Percentiles rank a stretch among this genome's conserved stretches.
Evolutionary conservation across 2,888 invertebrate genomes (phyloP).

Genomic region (Euplexia lucipara): DNA sequence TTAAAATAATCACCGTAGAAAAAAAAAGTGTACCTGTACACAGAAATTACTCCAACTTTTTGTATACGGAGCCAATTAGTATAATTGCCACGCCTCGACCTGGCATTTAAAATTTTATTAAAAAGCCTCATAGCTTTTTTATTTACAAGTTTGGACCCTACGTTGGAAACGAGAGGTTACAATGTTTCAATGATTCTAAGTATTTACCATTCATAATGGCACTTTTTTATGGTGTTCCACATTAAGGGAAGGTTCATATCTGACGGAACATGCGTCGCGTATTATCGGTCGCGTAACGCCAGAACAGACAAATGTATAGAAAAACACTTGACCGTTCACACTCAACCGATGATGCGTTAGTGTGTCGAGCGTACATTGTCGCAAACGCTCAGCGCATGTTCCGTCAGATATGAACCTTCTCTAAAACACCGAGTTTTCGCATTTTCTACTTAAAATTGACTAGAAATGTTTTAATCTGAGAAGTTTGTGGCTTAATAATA

Average conservation of each 20-base stretch:
- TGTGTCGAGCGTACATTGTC: no score
- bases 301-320: no score
- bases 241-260: no score
- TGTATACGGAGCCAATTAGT: conserved; percentile 47
- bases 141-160: conserved; percentile 43
- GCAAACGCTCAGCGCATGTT: no score
- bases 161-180: conserved; percentile 29
- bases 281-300: no score
- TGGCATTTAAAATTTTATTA: conserved; percentile 43
- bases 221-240: conserved; percentile 20
- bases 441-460: neutral
- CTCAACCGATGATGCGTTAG: no score
- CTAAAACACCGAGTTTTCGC: neutral
- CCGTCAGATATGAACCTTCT: no score
- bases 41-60: conserved; percentile 18
- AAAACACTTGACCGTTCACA: no score
- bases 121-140: conserved; percentile 46
- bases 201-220: conserved; percentile 40
- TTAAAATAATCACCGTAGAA: neutral
- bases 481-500: no score
- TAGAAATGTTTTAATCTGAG: neutral
- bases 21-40: neutral
- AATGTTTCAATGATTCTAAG: conserved; percentile 40
- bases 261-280: no score
- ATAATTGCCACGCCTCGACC: conserved; percentile 44